Percentiles rank a stretch among this genome's conserved stretches.
Conservation (phyloP, 2,113 vertebrate genomes). For the Mungos mungo region DNA sequence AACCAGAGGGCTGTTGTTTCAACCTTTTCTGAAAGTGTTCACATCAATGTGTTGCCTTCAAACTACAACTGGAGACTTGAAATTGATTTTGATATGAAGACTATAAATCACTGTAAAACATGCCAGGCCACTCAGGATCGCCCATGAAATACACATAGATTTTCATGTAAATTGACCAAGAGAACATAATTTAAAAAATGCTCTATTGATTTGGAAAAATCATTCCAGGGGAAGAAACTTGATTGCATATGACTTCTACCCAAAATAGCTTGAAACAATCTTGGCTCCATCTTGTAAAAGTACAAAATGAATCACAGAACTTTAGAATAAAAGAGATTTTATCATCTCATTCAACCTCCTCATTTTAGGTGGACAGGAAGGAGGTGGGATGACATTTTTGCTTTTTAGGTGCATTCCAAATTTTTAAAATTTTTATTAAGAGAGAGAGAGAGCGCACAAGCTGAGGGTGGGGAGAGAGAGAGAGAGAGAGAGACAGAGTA, state of each 20-base stretch:
- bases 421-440: neutral
- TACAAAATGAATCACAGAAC: neutral
- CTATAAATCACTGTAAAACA: conserved; percentile 6
- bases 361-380: neutral
- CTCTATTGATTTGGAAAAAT: conserved; percentile 26
- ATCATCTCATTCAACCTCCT: neutral
- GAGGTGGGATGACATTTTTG: neutral
- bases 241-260: neutral
- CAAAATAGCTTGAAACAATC: conserved; percentile 22
- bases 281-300: neutral
- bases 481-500: too few relatives aligned
- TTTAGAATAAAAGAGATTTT: neutral
- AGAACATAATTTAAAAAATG: neutral
- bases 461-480: too few relatives aligned
- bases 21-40: neutral
- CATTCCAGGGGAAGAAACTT: neutral
- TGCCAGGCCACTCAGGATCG: neutral
- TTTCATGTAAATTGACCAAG: neutral
- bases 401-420: neutral
- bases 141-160: neutral
- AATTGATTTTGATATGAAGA: conserved; percentile 27
- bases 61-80: neutral
- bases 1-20: neutral
- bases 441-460: too few relatives aligned
- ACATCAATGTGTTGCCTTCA: neutral